phyloP scores from a whole-genome alignment of 2,113 vertebrate species.

The Rhynchopsitta pachyrhyncha region DNA sequence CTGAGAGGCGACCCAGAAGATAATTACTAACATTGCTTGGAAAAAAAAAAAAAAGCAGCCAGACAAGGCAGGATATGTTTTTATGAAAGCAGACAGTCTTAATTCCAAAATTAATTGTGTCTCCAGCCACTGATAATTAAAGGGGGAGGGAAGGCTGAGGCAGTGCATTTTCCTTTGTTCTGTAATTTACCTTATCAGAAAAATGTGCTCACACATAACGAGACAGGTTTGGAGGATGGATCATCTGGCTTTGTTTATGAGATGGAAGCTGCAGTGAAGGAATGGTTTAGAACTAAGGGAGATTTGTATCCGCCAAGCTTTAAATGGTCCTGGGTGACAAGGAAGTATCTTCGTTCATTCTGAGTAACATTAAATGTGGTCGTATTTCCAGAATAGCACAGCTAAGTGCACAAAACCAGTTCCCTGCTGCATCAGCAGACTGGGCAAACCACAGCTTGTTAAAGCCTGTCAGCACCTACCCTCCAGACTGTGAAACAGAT shows the following conservation, averaged over 20 bases:
- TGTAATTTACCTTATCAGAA: slow-evolving; percentile 43
- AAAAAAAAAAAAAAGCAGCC: background rate
- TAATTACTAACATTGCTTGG: slow-evolving; percentile 24
- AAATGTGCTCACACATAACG: background rate
- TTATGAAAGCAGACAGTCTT: slow-evolving; percentile 49
- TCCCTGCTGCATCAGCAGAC: background rate
- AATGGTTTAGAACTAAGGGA: background rate
- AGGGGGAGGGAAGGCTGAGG: background rate
- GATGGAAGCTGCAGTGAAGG: background rate
- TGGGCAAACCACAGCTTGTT: background rate
- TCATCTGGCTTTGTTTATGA: slow-evolving; percentile 5
- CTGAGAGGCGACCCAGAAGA: slow-evolving; percentile 9
- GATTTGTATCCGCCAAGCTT: background rate
- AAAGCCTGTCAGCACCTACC: background rate
- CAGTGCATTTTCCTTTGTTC: slow-evolving; percentile 8
- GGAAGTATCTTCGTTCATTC: background rate
- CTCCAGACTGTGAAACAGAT: background rate
- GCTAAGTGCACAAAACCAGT: background rate
- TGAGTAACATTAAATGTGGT: background rate
- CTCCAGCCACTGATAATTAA: slow-evolving; percentile 40
- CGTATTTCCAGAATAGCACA: background rate
- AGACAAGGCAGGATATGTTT: slow-evolving; percentile 43
- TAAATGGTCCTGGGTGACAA: background rate
- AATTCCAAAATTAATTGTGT: slow-evolving; percentile 53
- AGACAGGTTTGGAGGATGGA: background rate